Conservation (phyloP, 1,140 invertebrate species). For the Papilio machaon region DNA sequence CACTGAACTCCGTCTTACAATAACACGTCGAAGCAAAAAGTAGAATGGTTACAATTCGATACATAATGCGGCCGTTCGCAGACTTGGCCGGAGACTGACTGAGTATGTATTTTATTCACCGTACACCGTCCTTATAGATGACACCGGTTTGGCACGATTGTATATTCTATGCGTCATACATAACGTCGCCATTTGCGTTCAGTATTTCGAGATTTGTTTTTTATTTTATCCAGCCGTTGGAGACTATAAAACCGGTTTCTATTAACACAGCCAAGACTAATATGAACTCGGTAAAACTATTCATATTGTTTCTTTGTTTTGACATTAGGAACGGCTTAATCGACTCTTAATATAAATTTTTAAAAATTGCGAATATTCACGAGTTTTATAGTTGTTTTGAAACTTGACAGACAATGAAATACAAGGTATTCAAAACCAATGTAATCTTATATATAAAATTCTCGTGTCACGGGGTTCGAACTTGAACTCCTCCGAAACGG, state of each 20-base stretch:
- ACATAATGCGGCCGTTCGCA: constrained; percentile 22
- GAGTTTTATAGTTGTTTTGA: not conserved
- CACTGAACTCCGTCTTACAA: constrained; percentile 31
- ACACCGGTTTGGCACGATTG: constrained; percentile 24
- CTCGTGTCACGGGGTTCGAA: too few species aligned
- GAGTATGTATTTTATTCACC: not conserved
- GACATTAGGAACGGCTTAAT: constrained; percentile 22
- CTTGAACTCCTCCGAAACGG: too few species aligned
- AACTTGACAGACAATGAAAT: not conserved
- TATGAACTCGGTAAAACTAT: constrained; percentile 16
- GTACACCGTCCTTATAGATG: constrained; percentile 32
- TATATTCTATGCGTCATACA: constrained; percentile 7
- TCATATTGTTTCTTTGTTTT: not conserved
- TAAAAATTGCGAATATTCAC: not conserved
- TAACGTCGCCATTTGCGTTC: constrained; percentile 5
- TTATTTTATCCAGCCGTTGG: not conserved
- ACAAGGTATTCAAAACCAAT: not conserved
- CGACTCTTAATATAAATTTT: not conserved
- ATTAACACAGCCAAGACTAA: not conserved
- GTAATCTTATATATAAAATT: too few species aligned
- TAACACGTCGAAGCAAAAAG: constrained; percentile 32
- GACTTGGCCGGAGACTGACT: constrained; percentile 7
- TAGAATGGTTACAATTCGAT: constrained; percentile 24
- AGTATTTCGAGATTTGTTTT: constrained; percentile 8
- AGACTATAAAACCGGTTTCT: constrained; percentile 29